Evolutionary conservation across 2,797 vertebrate genomes (phyloP), one percentile per base, ranked within the genome.

Genomic region (Sandelia bainsii): DNA sequence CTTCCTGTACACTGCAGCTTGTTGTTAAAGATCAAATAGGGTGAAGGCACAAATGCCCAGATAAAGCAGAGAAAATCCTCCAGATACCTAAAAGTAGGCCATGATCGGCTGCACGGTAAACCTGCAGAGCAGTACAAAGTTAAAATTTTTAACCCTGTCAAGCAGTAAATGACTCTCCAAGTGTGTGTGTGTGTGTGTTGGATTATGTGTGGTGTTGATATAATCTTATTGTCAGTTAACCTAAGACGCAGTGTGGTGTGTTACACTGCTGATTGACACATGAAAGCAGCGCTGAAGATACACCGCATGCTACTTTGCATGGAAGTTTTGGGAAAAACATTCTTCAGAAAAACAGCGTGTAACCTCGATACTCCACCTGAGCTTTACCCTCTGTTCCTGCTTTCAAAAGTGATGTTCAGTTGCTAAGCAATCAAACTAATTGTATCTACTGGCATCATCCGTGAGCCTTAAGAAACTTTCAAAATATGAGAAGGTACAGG

Each of bases 401-500:
- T 54, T 67, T 65, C 62, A 70, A 59, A 83, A 86, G 70, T 78
- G 72, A 89, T 71, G 81, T 68, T 85, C 77, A 73, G 87, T 91
- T 91, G 87, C 91, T 89, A 86, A 89, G 90, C 87, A 89, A 88
- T 92, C 86, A 84, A 61, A 84, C 83, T 92, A 92, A 92, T 92
- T 91, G 90, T 93, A 88, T 91, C 90, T 91, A 67, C 80, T 75
- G 87, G 89, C 88, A 67, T 81, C 76, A 80, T 86, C 81, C 75
- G 44, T 44, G 13, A 87, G 87, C 80, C 81, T 68, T 62, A 32
- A 60, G 72, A 85, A 87, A 83, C 78, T 80, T 84, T 84, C 29
- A 77, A 76, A 75, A 83, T 83, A 85, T 25, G 61, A 74, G 74
- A 63, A 57, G 65, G 32, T 53, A 75, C 44, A 29, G 71, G 59